A percentile compares a stretch with the other conserved stretches of the same genome.
Conservation (phyloP, 2,797 vertebrate species). For the Urocyon cinereoargenteus region DNA sequence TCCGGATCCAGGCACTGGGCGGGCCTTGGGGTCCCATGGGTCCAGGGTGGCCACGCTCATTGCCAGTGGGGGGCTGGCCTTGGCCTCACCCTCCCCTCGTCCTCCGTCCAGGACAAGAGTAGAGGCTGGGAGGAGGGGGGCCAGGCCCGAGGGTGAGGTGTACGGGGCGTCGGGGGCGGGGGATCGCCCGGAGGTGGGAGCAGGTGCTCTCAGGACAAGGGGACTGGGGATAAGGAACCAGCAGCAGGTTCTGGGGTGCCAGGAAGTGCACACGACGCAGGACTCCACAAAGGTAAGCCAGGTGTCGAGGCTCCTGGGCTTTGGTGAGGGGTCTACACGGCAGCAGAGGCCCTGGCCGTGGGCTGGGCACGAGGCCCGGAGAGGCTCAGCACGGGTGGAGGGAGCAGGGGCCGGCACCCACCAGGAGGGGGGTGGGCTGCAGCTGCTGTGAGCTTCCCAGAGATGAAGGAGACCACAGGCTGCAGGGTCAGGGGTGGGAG, state of each 20-base stretch:
- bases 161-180: too few relatives aligned
- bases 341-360: too few relatives aligned
- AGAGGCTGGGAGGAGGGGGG: neutral
- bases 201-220: neutral
- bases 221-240: too few relatives aligned
- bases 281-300: too few relatives aligned
- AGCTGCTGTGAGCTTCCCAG: neutral
- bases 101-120: neutral
- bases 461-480: neutral
- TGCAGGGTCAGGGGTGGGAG: accelerated
- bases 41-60: neutral
- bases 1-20: neutral
- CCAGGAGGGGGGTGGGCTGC: neutral
- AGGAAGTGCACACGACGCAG: too few relatives aligned
- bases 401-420: too few relatives aligned
- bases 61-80: neutral
- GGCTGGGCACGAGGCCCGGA: too few relatives aligned
- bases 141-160: neutral
- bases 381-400: too few relatives aligned
- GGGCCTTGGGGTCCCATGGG: neutral
- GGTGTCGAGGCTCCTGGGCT: too few relatives aligned
- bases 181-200: neutral
- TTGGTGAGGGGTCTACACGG: too few relatives aligned
- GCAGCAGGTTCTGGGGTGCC: too few relatives aligned
- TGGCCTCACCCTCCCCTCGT: neutral